Evolutionary conservation across 2,113 vertebrate species (phyloP), one percentile per base, ranked within the genome.

Genomic region (Chitala chitala): DNA sequence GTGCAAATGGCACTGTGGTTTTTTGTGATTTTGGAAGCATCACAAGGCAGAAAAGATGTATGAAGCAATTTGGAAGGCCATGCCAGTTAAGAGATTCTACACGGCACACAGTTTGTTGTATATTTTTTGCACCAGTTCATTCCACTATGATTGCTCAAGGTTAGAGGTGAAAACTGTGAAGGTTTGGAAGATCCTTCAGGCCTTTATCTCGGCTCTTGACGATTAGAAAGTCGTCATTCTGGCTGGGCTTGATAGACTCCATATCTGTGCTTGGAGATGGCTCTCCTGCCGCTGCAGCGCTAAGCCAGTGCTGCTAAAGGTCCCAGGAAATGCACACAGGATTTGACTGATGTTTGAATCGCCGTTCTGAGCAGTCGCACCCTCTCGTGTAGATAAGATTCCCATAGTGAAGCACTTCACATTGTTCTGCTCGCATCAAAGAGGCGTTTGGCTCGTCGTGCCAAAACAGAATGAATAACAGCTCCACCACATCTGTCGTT

Each of bases 21-120:
- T 26, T 33, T 54, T 53, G 69, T 54, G 50, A 13, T 83, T 82
- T 79, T 80, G 48, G 78, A 73, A 80, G 76, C 82, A 76, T 83
- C 80, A 78, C 80, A 76, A 13, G 26, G 44, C 33, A 31, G 24
- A 64, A 17, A 64, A 40, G 61, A 17, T 20, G 4, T 22, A 6
- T 55, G 53, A n/a, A 31, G 50, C 31, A 38, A 54, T 55, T 42
- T 33, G 38, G 29, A 55, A 54, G 24, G 20, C 69, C 9, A 55
- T 36, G 33, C 51, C 31, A 50, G 4, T 40, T 7, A n/a, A 68
- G 22, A 46, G 46, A 53, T n/a, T 15, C 7, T 33, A 53, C 20
- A 53, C 26, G 29, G 8, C 33, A 33, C n/a, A 31, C 36, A 29
- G 1, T 51, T 7, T 31, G 17, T 15, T 42, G 68, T 69, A 51